phyloP scores from a whole-genome alignment of 2,113 vertebrate species.

The Cacatua alba region DNA sequence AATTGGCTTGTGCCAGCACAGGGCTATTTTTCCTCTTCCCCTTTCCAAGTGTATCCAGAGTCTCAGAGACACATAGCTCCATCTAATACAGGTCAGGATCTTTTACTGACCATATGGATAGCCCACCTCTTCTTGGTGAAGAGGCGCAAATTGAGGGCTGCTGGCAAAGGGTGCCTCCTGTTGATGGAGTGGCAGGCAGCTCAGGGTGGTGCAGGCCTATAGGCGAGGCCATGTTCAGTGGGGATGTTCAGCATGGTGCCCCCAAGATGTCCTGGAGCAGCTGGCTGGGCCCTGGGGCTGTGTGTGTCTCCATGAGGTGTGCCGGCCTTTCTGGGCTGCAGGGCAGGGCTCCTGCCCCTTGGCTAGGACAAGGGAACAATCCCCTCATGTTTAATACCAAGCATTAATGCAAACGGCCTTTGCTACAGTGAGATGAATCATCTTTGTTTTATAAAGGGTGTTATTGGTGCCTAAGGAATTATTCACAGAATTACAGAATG shows the following conservation, averaged over 20 bases:
- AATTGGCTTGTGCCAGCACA: background rate
- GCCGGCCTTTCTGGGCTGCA: background rate
- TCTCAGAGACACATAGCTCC: background rate
- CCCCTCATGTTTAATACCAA: background rate
- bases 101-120: fast-evolving
- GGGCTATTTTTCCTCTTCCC: background rate
- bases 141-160: background rate
- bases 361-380: background rate
- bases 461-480: background rate
- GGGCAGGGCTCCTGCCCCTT: background rate
- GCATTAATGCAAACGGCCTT: background rate
- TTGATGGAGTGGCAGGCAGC: background rate
- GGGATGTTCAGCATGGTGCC: fast-evolving
- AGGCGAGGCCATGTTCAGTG: background rate
- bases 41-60: background rate
- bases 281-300: background rate
- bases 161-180: background rate
- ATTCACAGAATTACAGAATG: background rate
- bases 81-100: background rate
- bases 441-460: background rate
- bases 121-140: fast-evolving
- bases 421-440: fast-evolving
- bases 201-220: fast-evolving
- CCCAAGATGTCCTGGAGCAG: background rate
- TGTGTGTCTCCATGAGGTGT: background rate